A percentile compares a stretch with the other conserved stretches of the same genome.
phyloP scores from a whole-genome alignment of 2,888 invertebrate genomes.

The Cotesia congregata region DNA sequence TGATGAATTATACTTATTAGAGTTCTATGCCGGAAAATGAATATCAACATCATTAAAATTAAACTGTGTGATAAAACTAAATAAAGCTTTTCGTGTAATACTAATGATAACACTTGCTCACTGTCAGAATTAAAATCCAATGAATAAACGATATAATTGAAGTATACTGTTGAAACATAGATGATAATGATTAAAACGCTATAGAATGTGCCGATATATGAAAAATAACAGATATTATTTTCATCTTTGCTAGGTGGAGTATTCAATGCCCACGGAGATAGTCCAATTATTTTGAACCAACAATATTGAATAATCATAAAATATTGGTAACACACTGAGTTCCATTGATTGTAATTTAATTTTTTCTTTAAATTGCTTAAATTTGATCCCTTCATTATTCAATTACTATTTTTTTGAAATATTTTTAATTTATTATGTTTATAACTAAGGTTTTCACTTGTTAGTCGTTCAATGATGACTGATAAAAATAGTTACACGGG shows the following conservation, averaged over 20 bases:
- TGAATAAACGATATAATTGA: background rate
- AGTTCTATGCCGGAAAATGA: background rate
- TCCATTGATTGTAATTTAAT: background rate
- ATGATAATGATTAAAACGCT: background rate
- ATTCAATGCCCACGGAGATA: background rate
- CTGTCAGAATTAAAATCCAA: background rate
- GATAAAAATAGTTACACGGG: too few species aligned
- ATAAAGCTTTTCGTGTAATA: background rate
- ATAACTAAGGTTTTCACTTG: too few species aligned
- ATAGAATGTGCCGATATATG: background rate
- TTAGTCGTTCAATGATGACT: too few species aligned
- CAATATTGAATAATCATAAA: background rate
- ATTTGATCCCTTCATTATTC: background rate
- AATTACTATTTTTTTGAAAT: background rate
- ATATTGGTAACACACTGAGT: background rate
- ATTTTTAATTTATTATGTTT: too few species aligned
- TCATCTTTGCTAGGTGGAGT: background rate
- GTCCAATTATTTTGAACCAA: background rate
- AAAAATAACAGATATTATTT: background rate
- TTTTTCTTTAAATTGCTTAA: background rate
- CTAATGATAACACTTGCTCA: background rate
- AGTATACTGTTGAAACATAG: background rate
- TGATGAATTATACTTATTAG: background rate
- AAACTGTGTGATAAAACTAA: background rate
- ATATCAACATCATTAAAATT: background rate